phyloP scores from a whole-genome alignment of 2,797 vertebrate species.

The Macropus fuliginosus region DNA sequence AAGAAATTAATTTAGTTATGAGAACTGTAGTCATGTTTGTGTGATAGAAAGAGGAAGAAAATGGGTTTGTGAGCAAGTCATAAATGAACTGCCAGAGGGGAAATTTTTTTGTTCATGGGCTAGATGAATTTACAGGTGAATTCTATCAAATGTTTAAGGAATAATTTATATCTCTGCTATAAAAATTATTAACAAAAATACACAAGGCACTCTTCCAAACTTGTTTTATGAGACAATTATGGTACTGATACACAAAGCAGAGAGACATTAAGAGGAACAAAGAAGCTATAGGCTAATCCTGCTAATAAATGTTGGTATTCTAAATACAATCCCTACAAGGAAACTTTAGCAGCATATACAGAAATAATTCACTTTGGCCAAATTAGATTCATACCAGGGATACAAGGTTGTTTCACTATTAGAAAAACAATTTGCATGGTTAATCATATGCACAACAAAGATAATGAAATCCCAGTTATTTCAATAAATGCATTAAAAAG shows the following conservation, averaged over 20 bases:
- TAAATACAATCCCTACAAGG: not conserved
- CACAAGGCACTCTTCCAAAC: not conserved
- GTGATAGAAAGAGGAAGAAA: not conserved
- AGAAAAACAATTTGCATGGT: not conserved
- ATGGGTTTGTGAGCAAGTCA: not conserved
- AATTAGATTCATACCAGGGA: not conserved
- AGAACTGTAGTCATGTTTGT: not conserved
- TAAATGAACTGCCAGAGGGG: not conserved
- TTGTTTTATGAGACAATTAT: not conserved
- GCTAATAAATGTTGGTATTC: not conserved
- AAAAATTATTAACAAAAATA: not conserved
- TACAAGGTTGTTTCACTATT: not conserved
- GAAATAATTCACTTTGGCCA: not conserved
- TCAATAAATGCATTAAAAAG: not conserved
- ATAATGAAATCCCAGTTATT: not conserved
- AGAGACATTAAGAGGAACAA: not conserved
- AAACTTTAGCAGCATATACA: not conserved
- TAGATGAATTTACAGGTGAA: not conserved
- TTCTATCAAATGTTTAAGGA: not conserved
- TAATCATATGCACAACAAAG: not conserved
- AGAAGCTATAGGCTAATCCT: not conserved
- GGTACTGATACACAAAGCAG: not conserved
- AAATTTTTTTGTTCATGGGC: not conserved
- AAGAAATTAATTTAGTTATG: constrained; percentile 60
- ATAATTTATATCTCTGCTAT: not conserved